Evolutionary conservation across 2,113 vertebrate genomes (phyloP), one percentile per base, ranked within the genome.

Genomic region (Fulmarus glacialis): DNA sequence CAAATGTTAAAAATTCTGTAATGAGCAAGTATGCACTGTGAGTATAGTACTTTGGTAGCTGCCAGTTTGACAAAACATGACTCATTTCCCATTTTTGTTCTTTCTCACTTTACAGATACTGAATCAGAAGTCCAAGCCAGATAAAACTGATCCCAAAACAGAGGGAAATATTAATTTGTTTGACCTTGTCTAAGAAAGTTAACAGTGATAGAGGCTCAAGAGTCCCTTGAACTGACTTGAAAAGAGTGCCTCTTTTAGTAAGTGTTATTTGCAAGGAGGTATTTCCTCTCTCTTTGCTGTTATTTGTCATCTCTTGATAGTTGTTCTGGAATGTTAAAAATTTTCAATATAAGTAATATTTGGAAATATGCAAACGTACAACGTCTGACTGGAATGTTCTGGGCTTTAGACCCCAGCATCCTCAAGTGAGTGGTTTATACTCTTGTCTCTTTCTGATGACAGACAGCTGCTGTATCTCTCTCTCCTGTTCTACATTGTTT

Each of bases 201-300:
- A 62, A 58, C 6, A 48, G 18, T 22, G 12, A 53, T 6, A 79
- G 27, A 62, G 21, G 11, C 24, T 62, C n/a, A 75, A 40, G 12
- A 29, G 13, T 29, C 12, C 2, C 18, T 60, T 70, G 13, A 67
- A 66, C 5, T 75, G 7, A 34, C 62, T 74, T 58, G 18, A 59
- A 63, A 24, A 66, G 14, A 88, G 1, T 0, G 1, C 2, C 2
- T 27, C 6, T 64, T 64, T 34, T 38, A 52, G 5, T 18, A n/a
- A 3, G 4, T 55, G 7, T 15, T 36, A 29, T 27, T 71, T 72
- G 12, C 20, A 72, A 70, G 17, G 4, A 89, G 30, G 8, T 6
- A 32, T 48, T 88, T 66, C 15, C 11, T 75, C 9, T 89, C 9
- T 4, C 2, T 70, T 66, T 40, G 22, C 11, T 84, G 14, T 55